Base-by-base conservation (phyloP, 2,888 invertebrate species). In the Tenthredo distinguenda region DNA sequence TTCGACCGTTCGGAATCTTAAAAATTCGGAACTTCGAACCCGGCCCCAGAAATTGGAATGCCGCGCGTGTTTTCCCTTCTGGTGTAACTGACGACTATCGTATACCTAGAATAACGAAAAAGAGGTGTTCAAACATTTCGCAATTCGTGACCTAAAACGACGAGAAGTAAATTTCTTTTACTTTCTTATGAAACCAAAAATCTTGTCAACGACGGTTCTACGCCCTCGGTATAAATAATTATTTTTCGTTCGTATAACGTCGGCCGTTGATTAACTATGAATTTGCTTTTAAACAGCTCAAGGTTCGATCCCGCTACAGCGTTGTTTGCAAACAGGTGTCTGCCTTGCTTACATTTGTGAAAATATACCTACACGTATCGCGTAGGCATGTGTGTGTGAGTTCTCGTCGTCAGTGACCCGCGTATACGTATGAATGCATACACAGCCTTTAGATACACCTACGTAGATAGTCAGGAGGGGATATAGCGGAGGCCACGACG, bases 401-500 rank as follows among this genome's bases (percentile, higher is more conserved):
- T 31, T 21, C 12, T 12, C 55, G 18, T 26, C 26, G 26, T 26
- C 26, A 26, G 77, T 55, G 77, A 77, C 50, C 50, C 21, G 77
- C 21, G 34, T 26, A 21, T 5, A 47, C 18, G 15, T 26, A 26
- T 40, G 47, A 15, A 21, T 47, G 18, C 34, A 71, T 26, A 76
- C 26, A 40, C 74, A 74, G 43, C 37, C 37, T n/a, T 71, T 71
- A 71, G 71, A 0, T 37, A 43, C 40, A 43, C n/a, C 9, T 5
- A 21, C 18, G n/a, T 18, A 43, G 43, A 43, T 40, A 43, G 72
- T 0, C 0, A n/a, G 21, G 37, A n/a, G 79, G 79, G 79, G 79
- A 40, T 62, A 15, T 21, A 37, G 5, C 79, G 58, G 79, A 79
- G 79, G 79, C 79, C 58, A 79, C 79, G 79, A 62, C 79, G 79